Conservation (phyloP, 2,113 vertebrate genomes). For the Dendrocopos noguchii region DNA sequence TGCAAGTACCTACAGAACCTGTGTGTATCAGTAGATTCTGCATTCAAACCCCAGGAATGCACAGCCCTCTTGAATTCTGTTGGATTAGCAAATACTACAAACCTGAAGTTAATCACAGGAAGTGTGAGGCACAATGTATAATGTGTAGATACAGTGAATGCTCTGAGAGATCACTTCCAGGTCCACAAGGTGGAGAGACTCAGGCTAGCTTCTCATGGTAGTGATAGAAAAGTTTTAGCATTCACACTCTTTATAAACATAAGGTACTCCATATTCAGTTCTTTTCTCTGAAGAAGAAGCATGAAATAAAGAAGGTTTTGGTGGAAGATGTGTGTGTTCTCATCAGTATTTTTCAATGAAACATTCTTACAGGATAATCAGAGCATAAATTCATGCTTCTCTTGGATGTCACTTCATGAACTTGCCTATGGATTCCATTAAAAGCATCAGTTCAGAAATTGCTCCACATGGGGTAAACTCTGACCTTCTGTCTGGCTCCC, state of each 20-base stretch:
- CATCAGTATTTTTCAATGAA: not conserved
- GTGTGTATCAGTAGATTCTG: not conserved
- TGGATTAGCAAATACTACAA: not conserved
- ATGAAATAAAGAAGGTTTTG: not conserved
- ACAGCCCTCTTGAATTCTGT: not conserved
- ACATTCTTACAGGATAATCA: not conserved
- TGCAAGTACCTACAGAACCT: not conserved
- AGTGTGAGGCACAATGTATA: not conserved
- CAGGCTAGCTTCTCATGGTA: fast-evolving
- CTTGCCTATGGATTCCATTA: not conserved
- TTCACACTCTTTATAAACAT: not conserved
- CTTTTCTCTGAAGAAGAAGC: not conserved
- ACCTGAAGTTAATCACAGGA: not conserved
- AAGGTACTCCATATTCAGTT: not conserved
- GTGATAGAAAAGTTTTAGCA: not conserved
- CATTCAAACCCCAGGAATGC: not conserved
- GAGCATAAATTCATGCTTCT: not conserved
- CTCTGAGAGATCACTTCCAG: not conserved
- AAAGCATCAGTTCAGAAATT: not conserved
- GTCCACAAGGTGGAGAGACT: not conserved
- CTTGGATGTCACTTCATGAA: not conserved
- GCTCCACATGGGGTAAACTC: not conserved
- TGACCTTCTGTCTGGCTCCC: not conserved
- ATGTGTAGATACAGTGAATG: not conserved
- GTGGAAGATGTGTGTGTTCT: not conserved